phyloP scores from a whole-genome alignment of 2,888 invertebrate genomes.

The Camponotus fellah region DNA sequence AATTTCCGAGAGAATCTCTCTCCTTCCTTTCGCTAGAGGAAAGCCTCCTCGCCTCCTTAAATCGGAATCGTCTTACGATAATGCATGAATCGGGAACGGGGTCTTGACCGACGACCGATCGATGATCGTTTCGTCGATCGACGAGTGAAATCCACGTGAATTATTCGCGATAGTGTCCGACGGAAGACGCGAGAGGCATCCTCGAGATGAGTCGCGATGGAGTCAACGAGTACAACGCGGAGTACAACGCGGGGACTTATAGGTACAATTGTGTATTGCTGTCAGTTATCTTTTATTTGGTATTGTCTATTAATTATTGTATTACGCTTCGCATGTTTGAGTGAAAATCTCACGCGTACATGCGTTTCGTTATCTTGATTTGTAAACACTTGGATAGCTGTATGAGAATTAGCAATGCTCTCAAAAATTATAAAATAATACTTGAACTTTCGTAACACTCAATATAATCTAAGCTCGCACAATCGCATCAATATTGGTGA shows the following conservation, averaged over 20 bases:
- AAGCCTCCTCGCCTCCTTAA: conserved; percentile 1
- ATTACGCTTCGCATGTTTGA: conserved; percentile 1
- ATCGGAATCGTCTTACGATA: neutral
- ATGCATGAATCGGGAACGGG: neutral
- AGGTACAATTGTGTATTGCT: conserved; percentile 18
- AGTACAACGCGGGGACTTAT: neutral
- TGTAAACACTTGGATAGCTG: neutral
- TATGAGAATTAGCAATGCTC: neutral
- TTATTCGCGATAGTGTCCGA: conserved; percentile 17
- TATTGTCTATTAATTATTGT: neutral
- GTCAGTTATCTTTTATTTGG: neutral
- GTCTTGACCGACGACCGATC: neutral
- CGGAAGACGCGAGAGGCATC: neutral
- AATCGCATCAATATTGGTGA: neutral
- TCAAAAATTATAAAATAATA: neutral
- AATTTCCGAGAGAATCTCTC: neutral
- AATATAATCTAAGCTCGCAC: neutral
- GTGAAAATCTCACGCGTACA: neutral
- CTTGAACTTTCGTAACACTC: conserved; percentile 3
- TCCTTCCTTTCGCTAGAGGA: conserved; percentile 15
- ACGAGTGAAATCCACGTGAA: conserved; percentile 24
- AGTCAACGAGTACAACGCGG: neutral
- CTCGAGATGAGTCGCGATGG: neutral
- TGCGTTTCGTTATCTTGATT: neutral
- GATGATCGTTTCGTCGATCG: neutral